Conservation (phyloP, 2,797 vertebrate species). For the Cyprinella venusta region DNA sequence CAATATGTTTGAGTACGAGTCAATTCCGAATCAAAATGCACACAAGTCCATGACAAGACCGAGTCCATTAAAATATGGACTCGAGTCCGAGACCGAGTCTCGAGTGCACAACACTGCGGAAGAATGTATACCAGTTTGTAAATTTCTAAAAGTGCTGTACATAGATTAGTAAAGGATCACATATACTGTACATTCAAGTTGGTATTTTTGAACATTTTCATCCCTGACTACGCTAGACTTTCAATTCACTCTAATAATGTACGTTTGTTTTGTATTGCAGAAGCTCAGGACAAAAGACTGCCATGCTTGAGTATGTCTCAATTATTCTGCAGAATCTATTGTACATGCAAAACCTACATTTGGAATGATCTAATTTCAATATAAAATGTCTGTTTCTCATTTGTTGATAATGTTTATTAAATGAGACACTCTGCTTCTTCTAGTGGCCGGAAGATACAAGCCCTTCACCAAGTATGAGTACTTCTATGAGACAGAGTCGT, state of each 20-base stretch:
- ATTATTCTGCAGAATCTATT: not conserved
- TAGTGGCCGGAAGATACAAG: slow-evolving; percentile 87
- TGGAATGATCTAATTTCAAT: not conserved
- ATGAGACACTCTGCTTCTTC: slow-evolving; percentile 52
- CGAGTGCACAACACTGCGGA: too few relatives aligned
- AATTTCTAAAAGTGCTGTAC: not conserved
- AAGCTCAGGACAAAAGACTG: slow-evolving; percentile 75
- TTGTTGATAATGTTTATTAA: not conserved
- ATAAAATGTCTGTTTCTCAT: not conserved
- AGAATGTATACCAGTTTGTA: not conserved
- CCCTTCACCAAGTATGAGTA: slow-evolving; percentile 90
- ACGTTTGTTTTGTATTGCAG: slow-evolving; percentile 56
- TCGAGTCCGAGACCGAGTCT: too few relatives aligned
- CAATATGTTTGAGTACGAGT: too few relatives aligned
- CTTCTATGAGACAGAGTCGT: slow-evolving; percentile 87
- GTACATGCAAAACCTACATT: not conserved
- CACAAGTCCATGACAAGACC: too few relatives aligned
- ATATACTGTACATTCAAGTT: not conserved
- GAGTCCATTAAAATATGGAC: too few relatives aligned
- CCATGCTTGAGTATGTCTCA: slow-evolving; percentile 83
- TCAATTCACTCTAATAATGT: not conserved
- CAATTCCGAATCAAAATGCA: too few relatives aligned
- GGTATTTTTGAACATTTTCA: not conserved
- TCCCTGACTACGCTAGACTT: not conserved
- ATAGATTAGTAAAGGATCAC: not conserved